These are phyloP conservation scores for Chromoteleia sp. DNA, from an alignment of 2,888 invertebrate genomes.

Conservation along the genomic window DNA sequence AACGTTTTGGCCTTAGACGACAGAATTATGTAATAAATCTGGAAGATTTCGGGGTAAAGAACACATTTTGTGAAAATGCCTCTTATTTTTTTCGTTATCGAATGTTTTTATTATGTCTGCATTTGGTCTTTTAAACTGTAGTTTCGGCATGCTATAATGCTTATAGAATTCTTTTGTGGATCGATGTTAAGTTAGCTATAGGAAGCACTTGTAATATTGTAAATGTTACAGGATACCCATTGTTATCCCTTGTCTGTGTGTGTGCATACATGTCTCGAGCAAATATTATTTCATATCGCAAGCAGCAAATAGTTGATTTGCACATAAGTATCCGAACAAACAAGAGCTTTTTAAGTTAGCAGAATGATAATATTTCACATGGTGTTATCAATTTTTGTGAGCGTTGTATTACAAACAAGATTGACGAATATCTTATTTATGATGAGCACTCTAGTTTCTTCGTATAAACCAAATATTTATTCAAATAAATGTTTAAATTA, in stretches of 20 bases:
- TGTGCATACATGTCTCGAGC: constrained; percentile 9
- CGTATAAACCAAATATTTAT: not conserved
- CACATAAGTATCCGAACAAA: constrained; percentile 22
- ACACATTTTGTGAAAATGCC: not conserved
- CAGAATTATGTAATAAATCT: not conserved
- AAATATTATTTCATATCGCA: constrained; percentile 48
- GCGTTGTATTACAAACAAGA: constrained; percentile 5
- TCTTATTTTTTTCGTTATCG: constrained; percentile 2
- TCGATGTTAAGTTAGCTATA: constrained; percentile 2
- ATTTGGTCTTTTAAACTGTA: not conserved
- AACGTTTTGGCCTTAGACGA: not conserved
- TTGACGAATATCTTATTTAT: constrained; percentile 20
- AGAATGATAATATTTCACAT: constrained; percentile 1
- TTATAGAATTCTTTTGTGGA: not conserved
- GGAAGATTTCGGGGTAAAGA: constrained; percentile 29
- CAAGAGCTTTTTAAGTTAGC: constrained; percentile 10
- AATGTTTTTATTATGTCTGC: not conserved
- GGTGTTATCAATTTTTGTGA: constrained; percentile 6
- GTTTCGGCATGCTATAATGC: constrained; percentile 13
- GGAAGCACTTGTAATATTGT: constrained; percentile 35
- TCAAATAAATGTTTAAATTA: not conserved
- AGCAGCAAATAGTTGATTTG: constrained; percentile 35
- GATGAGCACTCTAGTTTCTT: not conserved
- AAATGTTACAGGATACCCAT: constrained; percentile 20
- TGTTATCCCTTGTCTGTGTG: not conserved